Conservation (phyloP, 2,888 invertebrate genomes). For the Netelia inedita region DNA sequence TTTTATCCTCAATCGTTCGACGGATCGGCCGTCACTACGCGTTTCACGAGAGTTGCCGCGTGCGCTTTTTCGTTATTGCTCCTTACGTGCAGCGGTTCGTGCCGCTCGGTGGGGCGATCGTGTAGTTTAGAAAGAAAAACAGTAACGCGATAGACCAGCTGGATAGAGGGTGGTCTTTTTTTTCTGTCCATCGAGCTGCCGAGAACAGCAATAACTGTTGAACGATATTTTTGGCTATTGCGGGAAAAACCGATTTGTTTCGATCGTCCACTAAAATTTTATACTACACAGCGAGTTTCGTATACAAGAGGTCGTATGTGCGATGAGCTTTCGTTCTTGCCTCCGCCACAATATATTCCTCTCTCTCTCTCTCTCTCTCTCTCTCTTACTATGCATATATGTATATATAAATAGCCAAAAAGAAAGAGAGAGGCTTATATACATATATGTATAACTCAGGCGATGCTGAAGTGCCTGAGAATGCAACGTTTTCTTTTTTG, state of each 20-base stretch:
- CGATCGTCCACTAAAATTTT: constrained; percentile 68
- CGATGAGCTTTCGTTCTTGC: constrained; percentile 35
- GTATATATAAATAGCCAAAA: no score
- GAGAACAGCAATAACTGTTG: constrained; percentile 67
- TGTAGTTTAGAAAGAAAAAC: not conserved
- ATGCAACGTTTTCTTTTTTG: constrained; percentile 7
- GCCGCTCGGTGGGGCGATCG: not conserved
- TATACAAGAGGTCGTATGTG: constrained; percentile 6
- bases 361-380: not conserved
- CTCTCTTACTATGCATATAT: no score
- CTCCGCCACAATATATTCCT: constrained; percentile 21
- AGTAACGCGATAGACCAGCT: not conserved
- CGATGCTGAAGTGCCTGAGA: constrained; percentile 23
- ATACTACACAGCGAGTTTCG: constrained; percentile 57
- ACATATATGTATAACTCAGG: not conserved
- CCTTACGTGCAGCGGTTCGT: not conserved
- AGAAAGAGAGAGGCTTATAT: no score
- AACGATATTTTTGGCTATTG: constrained; percentile 62
- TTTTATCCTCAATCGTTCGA: not conserved
- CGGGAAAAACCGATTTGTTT: constrained; percentile 67
- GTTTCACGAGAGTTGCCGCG: not conserved
- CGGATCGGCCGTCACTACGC: not conserved
- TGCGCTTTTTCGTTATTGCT: not conserved
- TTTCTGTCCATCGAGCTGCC: constrained; percentile 28
- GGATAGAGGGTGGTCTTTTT: constrained; percentile 31